Percentiles rank a stretch among this genome's conserved stretches.
Conservation (phyloP, 1,140 invertebrate genomes). For the Olivierus martensii region DNA sequence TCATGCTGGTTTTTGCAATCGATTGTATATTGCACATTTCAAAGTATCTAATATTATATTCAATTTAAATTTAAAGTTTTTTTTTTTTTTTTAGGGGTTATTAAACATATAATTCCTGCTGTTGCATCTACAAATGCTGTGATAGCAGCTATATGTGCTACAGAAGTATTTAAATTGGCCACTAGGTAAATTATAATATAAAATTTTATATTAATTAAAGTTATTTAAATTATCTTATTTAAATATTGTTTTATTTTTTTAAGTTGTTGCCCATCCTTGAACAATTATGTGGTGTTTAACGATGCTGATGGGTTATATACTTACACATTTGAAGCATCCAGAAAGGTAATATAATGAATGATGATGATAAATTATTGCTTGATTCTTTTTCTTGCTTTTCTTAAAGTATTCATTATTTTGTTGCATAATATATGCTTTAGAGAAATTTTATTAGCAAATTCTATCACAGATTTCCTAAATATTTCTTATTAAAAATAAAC, state of each 20-base stretch:
- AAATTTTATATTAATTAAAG: background rate
- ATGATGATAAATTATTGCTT: too few species aligned
- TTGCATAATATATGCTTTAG: too few species aligned
- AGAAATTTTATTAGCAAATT: too few species aligned
- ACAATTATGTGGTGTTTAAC: constrained; percentile 96
- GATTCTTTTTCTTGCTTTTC: too few species aligned
- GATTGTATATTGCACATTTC: too few species aligned
- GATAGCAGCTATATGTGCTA: constrained; percentile 85
- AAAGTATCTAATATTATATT: too few species aligned
- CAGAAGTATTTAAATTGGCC: constrained; percentile 94
- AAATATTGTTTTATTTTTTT: constrained; percentile 12
- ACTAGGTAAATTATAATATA: constrained; percentile 39
- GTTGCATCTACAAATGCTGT: constrained; percentile 98
- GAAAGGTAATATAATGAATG: constrained; percentile 42
- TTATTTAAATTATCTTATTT: background rate
- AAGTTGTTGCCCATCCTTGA: constrained; percentile 71
- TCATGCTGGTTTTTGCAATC: too few species aligned
- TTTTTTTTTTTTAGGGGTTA: constrained; percentile 44
- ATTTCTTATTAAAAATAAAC: too few species aligned
- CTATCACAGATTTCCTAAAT: too few species aligned
- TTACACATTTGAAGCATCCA: constrained; percentile 86
- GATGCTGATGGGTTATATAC: constrained; percentile 93
- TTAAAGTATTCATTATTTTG: too few species aligned
- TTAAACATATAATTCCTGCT: constrained; percentile 98
- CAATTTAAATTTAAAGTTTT: too few species aligned